Evolutionary conservation across 2,888 invertebrate genomes (phyloP).

Genomic region (Conops quadrifasciatus): DNA sequence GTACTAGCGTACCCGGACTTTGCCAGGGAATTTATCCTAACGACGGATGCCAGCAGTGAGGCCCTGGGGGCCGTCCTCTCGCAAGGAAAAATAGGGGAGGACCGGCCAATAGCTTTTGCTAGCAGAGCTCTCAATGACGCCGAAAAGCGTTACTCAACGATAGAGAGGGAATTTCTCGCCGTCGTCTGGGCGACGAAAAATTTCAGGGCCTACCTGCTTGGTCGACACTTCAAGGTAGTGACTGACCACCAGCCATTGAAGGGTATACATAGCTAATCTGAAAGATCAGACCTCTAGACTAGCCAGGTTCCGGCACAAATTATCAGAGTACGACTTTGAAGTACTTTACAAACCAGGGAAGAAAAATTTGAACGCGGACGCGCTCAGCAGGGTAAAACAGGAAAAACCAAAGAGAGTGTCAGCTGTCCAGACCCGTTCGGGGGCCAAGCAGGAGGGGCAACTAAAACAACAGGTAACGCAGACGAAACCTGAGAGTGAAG

Average conservation of each 20-base stretch:
- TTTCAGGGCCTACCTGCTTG: not conserved
- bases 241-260: not conserved
- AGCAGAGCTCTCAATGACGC: not conserved
- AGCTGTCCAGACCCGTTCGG: not conserved
- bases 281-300: not conserved
- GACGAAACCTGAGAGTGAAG: not conserved
- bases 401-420: not conserved
- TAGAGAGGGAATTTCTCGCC: not conserved
- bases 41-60: constrained; percentile 6
- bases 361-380: not conserved
- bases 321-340: constrained; percentile 8
- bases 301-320: constrained; percentile 2
- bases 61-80: not conserved
- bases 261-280: not conserved
- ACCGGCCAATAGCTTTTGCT: not conserved
- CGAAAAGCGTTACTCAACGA: not conserved
- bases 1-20: constrained; percentile 5
- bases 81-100: not conserved
- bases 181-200: not conserved
- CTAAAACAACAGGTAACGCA: not conserved
- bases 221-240: not conserved
- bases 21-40: not conserved
- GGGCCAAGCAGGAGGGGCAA: not conserved
- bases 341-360: not conserved
- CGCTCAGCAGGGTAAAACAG: not conserved